phyloP scores from a whole-genome alignment of 2,797 vertebrate genomes.

The Pyrocephalus nanus region DNA sequence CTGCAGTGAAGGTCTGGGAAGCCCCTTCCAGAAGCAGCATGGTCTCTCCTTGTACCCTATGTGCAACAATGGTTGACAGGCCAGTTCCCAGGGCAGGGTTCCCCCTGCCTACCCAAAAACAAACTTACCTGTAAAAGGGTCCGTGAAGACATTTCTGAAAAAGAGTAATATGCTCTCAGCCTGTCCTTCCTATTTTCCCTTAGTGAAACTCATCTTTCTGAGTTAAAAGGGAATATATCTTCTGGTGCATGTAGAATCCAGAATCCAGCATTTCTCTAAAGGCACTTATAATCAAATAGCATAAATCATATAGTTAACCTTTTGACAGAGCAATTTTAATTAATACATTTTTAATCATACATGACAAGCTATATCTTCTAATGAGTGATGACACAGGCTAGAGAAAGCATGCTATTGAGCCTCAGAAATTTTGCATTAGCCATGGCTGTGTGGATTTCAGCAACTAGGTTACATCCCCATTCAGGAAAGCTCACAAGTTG shows the following conservation, averaged over 20 bases:
- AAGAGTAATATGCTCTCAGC: neutral
- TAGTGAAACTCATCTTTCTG: constrained; percentile 15
- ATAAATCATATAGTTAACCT: constrained; percentile 65
- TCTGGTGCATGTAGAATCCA: constrained; percentile 43
- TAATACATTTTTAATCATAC: constrained; percentile 65
- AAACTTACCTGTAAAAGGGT: neutral
- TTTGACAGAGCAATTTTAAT: constrained; percentile 54
- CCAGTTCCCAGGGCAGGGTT: neutral
- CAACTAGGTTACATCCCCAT: neutral
- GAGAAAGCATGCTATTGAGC: neutral
- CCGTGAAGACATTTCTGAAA: neutral
- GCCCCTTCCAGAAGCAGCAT: neutral
- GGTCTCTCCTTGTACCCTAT: neutral
- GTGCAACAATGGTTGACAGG: neutral
- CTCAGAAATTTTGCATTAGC: neutral
- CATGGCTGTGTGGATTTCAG: neutral
- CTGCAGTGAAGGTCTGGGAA: neutral
- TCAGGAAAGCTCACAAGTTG: neutral
- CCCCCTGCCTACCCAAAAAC: neutral
- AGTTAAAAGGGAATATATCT: constrained; percentile 8
- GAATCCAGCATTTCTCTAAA: constrained; percentile 9
- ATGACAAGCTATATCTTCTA: constrained; percentile 31
- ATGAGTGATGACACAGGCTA: neutral
- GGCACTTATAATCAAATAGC: constrained; percentile 41
- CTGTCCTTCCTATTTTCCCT: neutral